phyloP scores from a whole-genome alignment of 2,888 invertebrate species.

The Harpagoxenus sublaevis region DNA sequence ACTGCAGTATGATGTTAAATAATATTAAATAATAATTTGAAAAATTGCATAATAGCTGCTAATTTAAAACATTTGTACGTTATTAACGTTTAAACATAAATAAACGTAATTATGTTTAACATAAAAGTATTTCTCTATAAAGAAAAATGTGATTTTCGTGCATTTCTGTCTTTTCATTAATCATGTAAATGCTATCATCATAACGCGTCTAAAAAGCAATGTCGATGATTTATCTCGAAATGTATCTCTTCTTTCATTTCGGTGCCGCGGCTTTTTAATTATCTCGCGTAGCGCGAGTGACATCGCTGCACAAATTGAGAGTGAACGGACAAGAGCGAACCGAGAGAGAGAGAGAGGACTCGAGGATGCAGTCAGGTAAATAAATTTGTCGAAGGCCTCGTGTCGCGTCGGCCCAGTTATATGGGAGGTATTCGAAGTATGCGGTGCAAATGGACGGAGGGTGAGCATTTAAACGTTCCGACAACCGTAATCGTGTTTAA shows the following conservation, averaged over 20 bases:
- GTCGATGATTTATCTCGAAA: slow-evolving; percentile 17
- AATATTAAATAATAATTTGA: slow-evolving; percentile 1
- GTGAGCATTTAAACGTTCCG: slow-evolving; percentile 60
- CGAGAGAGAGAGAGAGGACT: slow-evolving; percentile 10
- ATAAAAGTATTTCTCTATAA: background rate
- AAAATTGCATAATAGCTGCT: background rate
- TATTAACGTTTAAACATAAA: background rate
- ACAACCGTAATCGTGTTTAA: slow-evolving; percentile 48
- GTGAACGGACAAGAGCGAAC: slow-evolving; percentile 7
- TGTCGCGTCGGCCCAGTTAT: slow-evolving; percentile 67
- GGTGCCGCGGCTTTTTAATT: slow-evolving; percentile 71
- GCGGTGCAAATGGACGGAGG: slow-evolving; percentile 67
- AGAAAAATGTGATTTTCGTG: background rate
- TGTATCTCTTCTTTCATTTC: slow-evolving; percentile 57
- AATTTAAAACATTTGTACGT: background rate
- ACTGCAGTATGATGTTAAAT: background rate
- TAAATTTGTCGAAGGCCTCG: slow-evolving; percentile 77
- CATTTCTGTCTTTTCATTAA: background rate
- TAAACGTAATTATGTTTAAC: background rate
- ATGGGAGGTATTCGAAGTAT: slow-evolving; percentile 72
- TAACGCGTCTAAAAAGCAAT: slow-evolving; percentile 8
- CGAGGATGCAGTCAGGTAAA: slow-evolving; percentile 67
- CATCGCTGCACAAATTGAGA: slow-evolving; percentile 64
- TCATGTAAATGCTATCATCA: slow-evolving; percentile 11
- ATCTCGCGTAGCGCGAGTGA: slow-evolving; percentile 66